Evolutionary conservation across 2,888 invertebrate genomes (phyloP), one percentile per base, ranked within the genome.

Genomic region (Gnatocerus cornutus): DNA sequence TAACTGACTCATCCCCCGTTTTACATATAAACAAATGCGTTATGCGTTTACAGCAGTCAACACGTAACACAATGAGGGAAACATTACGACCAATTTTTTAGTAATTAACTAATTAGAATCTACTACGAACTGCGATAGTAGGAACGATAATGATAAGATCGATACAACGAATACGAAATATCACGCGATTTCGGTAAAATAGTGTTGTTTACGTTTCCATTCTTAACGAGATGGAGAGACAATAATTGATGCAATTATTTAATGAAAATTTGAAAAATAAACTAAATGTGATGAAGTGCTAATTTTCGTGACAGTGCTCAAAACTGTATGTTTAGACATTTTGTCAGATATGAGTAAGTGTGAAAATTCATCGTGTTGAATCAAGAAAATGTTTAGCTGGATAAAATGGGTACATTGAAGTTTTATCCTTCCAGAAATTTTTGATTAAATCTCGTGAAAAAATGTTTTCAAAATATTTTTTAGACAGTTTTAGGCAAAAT

Each of bases 51-150:
- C 33, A 33, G 3, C 14, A 53, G 12, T 53, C 13, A 45, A 30
- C 45, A 58, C 29, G 58, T 58, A 12, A 58, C 30, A 10, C 29
- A 29, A 45, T 43, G 27, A 48, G 16, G 46, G 33, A 33, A 29
- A 56, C 30, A 61, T 61, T 61, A 30, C 10, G 27, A 46, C 30
- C n/a, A 27, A 16, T 50, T 62, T 62, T 62, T 39, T 13, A 5
- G 45, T 53, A 29, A 64, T 64, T 64, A 64, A 64, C 64, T 64
- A 64, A 64, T 64, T 64, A 64, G 45, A 64, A 53, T 53, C 48
- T 16, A 53, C 45, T 53, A 8, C 21, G 16, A 30, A 27, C 29
- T 5, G 3, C 46, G 61, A 61, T 61, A 21, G 33, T 52, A 37
- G 52, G 12, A 64, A 43, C 30, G 53, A 45, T 53, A 55, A 50